Conservation (phyloP, 2,797 vertebrate genomes). For the Rhinoraja longicauda region DNA sequence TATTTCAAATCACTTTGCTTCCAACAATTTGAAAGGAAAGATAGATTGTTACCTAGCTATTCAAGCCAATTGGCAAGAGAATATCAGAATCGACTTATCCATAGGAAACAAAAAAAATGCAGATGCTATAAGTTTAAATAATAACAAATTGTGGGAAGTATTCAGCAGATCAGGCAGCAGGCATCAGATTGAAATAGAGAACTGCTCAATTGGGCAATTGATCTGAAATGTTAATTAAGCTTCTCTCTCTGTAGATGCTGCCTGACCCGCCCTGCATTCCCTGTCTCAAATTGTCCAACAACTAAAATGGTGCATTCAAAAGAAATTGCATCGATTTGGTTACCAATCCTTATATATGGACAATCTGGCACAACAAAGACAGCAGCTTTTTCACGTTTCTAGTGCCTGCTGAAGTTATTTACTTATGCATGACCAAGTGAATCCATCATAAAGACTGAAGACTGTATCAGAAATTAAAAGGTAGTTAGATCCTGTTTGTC, state of each 20-base stretch:
- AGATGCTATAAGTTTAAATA: too few species aligned
- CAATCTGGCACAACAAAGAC: neutral
- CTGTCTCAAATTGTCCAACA: neutral
- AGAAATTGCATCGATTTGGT: neutral
- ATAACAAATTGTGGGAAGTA: too few species aligned
- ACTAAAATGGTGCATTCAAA: neutral
- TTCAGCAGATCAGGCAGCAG: too few species aligned
- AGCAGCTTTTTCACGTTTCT: neutral
- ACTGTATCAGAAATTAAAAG: neutral
- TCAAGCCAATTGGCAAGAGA: neutral
- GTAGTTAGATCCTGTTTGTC: neutral
- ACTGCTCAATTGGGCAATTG: too few species aligned
- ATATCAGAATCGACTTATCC: neutral
- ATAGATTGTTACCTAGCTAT: neutral
- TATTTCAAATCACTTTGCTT: neutral
- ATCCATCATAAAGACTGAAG: neutral
- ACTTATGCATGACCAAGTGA: neutral
- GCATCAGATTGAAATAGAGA: too few species aligned
- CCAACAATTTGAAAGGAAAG: conserved; percentile 7
- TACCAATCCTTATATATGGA: neutral
- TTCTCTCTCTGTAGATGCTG: too few species aligned
- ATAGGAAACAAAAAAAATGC: too few species aligned
- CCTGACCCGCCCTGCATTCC: too few species aligned
- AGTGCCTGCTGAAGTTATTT: conserved; percentile 13
- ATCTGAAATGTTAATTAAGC: too few species aligned